A percentile compares a stretch with the other conserved stretches of the same genome.
Conservation (phyloP, 37 sponge, comb jelly and placozoan genomes). For the Trichoplax adhaerens region DNA sequence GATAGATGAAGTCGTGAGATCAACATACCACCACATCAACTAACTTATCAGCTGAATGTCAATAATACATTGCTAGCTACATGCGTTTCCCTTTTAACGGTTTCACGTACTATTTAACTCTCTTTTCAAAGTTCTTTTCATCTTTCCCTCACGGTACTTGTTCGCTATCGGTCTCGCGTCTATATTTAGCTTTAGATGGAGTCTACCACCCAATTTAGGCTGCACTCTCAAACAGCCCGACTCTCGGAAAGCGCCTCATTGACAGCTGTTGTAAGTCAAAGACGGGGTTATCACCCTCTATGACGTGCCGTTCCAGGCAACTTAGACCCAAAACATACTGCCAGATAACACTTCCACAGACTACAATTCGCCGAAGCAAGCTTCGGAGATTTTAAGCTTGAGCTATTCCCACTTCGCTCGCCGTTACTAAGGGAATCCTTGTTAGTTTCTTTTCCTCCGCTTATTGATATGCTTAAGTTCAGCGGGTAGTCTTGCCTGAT, state of each 20-base stretch:
- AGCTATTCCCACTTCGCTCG: slow-evolving; percentile 79
- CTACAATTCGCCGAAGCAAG: slow-evolving; percentile 33
- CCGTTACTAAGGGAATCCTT: slow-evolving; percentile 80
- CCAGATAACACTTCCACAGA: slow-evolving; percentile 13
- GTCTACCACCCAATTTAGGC: slow-evolving; percentile 69
- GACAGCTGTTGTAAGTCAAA: slow-evolving; percentile 1
- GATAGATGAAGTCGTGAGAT: slow-evolving; percentile 5
- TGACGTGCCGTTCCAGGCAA: slow-evolving; percentile 47
- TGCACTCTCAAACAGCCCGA: slow-evolving; percentile 77
- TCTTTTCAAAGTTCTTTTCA: too few relatives aligned
- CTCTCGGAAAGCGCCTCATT: slow-evolving; percentile 28
- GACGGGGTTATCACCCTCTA: slow-evolving; percentile 74
- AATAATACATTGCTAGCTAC: too few relatives aligned
- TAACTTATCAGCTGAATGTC: too few relatives aligned
- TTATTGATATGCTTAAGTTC: slow-evolving; percentile 86
- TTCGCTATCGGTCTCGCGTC: slow-evolving; percentile 20
- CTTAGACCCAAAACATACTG: slow-evolving; percentile 14
- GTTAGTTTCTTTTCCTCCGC: slow-evolving; percentile 84
- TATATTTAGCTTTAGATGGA: slow-evolving; percentile 46
- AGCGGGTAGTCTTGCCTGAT: slow-evolving; percentile 68
- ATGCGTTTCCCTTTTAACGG: too few relatives aligned
- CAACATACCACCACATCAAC: slow-evolving; percentile 11
- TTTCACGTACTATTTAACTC: too few relatives aligned
- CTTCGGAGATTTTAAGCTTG: slow-evolving; percentile 51
- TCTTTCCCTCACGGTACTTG: too few relatives aligned